Evolutionary conservation across 2,888 invertebrate genomes (phyloP).

Genomic region (Mythimna albipuncta): DNA sequence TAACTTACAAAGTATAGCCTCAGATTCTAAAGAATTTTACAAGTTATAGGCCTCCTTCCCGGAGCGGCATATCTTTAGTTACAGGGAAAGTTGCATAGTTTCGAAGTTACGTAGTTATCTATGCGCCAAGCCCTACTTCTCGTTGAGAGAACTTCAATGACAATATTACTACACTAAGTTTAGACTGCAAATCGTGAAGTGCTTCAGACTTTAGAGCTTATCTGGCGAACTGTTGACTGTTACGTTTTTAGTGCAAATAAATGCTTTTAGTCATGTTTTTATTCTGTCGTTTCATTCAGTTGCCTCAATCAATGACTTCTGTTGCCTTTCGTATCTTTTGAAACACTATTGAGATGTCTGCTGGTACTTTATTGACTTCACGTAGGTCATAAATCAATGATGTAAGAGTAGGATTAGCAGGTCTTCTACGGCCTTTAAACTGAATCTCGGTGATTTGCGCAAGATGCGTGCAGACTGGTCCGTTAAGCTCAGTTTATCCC

Average conservation of each 20-base stretch:
- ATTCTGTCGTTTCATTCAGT: slow-evolving; percentile 6
- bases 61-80: slow-evolving; percentile 19
- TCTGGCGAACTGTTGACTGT: background rate
- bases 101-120: slow-evolving; percentile 40
- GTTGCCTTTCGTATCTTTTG: slow-evolving; percentile 13
- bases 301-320: slow-evolving; percentile 11
- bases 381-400: slow-evolving; percentile 34
- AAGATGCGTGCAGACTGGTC: slow-evolving; percentile 32
- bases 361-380: background rate
- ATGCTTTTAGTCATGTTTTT: slow-evolving; percentile 10
- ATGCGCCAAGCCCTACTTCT: slow-evolving; percentile 50
- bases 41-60: slow-evolving; percentile 39
- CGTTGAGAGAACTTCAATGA: slow-evolving; percentile 32
- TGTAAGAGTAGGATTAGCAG: slow-evolving; percentile 30
- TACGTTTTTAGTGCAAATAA: slow-evolving; percentile 21
- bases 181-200: slow-evolving; percentile 33
- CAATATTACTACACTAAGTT: slow-evolving; percentile 35
- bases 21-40: slow-evolving; percentile 35
- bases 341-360: slow-evolving; percentile 1
- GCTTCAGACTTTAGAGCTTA: slow-evolving; percentile 2
- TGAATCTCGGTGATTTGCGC: slow-evolving; percentile 31
- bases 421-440: slow-evolving; percentile 8
- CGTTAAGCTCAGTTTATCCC: slow-evolving; percentile 30
- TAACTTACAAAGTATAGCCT: background rate
- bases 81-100: slow-evolving; percentile 36